phyloP scores from a whole-genome alignment of 2,113 vertebrate genomes.

The Chionis minor region DNA sequence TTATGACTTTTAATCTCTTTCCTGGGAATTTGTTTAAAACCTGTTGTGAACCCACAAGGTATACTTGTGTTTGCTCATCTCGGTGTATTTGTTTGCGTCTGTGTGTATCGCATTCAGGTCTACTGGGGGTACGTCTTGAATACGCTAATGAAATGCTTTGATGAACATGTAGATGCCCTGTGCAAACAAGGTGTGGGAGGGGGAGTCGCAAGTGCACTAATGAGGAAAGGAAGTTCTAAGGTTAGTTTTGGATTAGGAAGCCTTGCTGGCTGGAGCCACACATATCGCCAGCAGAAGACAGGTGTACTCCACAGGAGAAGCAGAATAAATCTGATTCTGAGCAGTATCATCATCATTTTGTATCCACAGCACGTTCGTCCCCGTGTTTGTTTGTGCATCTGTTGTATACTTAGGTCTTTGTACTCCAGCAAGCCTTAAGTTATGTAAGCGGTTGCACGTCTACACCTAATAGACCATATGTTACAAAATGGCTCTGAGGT shows the following conservation, averaged over 20 bases:
- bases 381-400: conserved; percentile 48
- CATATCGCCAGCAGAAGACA: background rate
- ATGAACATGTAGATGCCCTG: background rate
- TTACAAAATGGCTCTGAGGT: conserved; percentile 7
- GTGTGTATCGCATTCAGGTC: background rate
- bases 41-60: background rate
- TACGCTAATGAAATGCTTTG: background rate
- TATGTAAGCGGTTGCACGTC: conserved; percentile 26
- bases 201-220: background rate
- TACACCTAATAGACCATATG: conserved; percentile 22
- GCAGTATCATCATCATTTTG: conserved; percentile 9
- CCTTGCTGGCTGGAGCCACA: background rate
- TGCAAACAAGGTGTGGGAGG: background rate
- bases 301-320: conserved; percentile 63
- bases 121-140: background rate
- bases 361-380: conserved; percentile 28
- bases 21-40: conserved; percentile 13
- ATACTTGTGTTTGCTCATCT: conserved; percentile 1
- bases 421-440: conserved; percentile 64
- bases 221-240: conserved; percentile 31
- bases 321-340: conserved; percentile 52
- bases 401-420: conserved; percentile 40
- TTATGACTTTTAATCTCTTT: background rate
- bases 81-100: conserved; percentile 33
- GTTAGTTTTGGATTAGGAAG: conserved; percentile 41